Percentiles rank a stretch among this genome's conserved stretches.
Conservation (phyloP, 2,113 vertebrate genomes). For the Mus spicilegus region DNA sequence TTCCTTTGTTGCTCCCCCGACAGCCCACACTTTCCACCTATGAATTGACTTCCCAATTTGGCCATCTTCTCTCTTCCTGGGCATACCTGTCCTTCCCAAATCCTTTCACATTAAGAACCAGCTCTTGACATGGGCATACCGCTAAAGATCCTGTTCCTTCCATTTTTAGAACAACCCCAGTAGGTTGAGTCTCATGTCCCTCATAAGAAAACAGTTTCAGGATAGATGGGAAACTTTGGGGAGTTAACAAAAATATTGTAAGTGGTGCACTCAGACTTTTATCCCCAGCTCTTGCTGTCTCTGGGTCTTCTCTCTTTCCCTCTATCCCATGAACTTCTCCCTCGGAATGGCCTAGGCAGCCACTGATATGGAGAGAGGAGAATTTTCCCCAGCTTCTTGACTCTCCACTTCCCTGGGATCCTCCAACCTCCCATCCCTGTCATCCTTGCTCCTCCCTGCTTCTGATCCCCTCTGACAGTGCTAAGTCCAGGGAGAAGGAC, state of each 20-base stretch:
- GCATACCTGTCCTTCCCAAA: neutral
- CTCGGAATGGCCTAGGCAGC: neutral
- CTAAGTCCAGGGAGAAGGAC: neutral
- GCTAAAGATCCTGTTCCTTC: neutral
- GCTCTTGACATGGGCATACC: neutral
- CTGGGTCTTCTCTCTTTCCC: neutral
- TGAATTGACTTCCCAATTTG: neutral
- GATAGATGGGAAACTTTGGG: neutral
- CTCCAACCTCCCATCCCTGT: neutral
- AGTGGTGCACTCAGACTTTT: neutral
- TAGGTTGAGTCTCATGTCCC: neutral
- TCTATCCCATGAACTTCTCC: neutral
- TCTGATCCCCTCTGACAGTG: neutral
- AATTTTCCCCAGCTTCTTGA: neutral
- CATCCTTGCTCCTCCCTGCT: neutral
- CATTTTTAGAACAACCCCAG: fast-evolving
- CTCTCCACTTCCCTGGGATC: neutral
- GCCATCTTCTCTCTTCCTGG: neutral
- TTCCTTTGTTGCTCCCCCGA: neutral
- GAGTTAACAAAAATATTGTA: neutral
- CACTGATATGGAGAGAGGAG: neutral
- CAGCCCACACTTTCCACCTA: neutral
- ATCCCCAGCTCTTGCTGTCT: fast-evolving
- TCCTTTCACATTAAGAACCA: neutral
- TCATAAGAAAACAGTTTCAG: neutral